phyloP scores from a whole-genome alignment of 2,797 vertebrate genomes.

The Danio kyathit region DNA sequence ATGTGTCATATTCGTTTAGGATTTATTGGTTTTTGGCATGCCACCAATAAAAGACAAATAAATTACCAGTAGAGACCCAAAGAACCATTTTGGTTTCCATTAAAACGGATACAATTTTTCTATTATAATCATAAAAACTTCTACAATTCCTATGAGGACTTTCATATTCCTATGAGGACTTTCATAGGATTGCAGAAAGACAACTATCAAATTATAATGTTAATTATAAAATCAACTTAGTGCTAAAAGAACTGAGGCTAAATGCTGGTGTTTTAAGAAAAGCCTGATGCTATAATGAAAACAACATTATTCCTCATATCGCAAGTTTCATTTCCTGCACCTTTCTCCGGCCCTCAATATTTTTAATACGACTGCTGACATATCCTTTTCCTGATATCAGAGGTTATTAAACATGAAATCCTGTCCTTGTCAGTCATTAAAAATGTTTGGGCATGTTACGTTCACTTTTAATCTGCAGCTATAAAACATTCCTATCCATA shows the following conservation, averaged over 20 bases:
- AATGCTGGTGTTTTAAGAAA: background rate
- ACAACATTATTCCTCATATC: slow-evolving; percentile 5
- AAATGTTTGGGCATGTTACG: background rate
- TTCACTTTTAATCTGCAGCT: background rate
- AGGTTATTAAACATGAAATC: background rate
- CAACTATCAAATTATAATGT: background rate
- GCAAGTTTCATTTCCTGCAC: slow-evolving; percentile 20
- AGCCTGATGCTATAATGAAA: background rate
- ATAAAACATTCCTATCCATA: background rate
- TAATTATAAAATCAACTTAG: background rate
- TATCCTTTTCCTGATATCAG: background rate
- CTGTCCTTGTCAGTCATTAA: background rate
- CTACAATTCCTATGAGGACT: too few relatives aligned
- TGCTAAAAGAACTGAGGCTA: background rate
- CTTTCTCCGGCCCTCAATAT: background rate
- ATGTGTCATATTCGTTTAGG: too few relatives aligned
- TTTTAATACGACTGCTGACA: background rate
- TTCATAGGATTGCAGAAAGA: background rate
- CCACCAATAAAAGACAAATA: too few relatives aligned
- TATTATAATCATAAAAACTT: too few relatives aligned
- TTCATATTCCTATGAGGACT: too few relatives aligned
- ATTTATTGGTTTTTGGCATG: too few relatives aligned
- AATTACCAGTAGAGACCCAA: too few relatives aligned
- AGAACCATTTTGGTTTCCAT: too few relatives aligned
- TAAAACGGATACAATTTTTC: too few relatives aligned